Conservation (phyloP, 2,888 invertebrate species). For the Sphaeridia pumilis region DNA sequence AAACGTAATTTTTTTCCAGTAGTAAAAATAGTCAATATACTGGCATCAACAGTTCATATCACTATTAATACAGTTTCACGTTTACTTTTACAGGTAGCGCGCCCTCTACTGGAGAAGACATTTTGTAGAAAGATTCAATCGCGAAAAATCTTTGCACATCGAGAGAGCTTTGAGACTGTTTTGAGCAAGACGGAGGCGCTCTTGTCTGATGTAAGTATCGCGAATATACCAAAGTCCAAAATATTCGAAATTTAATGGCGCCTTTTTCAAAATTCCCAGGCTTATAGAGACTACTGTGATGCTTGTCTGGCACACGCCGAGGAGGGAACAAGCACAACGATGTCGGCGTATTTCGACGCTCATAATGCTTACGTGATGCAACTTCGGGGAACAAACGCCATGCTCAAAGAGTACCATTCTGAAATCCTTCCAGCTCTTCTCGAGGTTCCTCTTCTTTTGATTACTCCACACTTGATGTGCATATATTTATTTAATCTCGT, state of each 20-base stretch:
- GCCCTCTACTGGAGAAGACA: constrained; percentile 72
- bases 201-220: constrained; percentile 51
- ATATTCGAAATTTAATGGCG: background rate
- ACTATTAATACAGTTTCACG: background rate
- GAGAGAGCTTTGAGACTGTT: constrained; percentile 79
- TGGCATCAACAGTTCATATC: no score
- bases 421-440: constrained; percentile 74
- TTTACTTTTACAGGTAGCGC: constrained; percentile 50
- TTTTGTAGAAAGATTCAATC: constrained; percentile 85
- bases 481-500: background rate
- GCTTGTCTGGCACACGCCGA: constrained; percentile 68
- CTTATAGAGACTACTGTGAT: constrained; percentile 74
- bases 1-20: no score
- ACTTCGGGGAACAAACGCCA: constrained; percentile 81
- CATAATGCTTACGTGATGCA: constrained; percentile 92
- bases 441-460: constrained; percentile 46
- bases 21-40: no score
- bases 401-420: constrained; percentile 77
- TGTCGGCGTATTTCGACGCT: constrained; percentile 68
- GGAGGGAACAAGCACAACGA: constrained; percentile 48
- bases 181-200: constrained; percentile 73
- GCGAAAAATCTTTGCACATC: constrained; percentile 75
- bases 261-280: constrained; percentile 46
- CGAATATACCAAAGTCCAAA: no score
- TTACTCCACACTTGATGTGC: background rate